Percentiles rank a stretch among this genome's conserved stretches.
phyloP scores from a whole-genome alignment of 2,113 vertebrate species.

The Coptodon bakossiorum region DNA sequence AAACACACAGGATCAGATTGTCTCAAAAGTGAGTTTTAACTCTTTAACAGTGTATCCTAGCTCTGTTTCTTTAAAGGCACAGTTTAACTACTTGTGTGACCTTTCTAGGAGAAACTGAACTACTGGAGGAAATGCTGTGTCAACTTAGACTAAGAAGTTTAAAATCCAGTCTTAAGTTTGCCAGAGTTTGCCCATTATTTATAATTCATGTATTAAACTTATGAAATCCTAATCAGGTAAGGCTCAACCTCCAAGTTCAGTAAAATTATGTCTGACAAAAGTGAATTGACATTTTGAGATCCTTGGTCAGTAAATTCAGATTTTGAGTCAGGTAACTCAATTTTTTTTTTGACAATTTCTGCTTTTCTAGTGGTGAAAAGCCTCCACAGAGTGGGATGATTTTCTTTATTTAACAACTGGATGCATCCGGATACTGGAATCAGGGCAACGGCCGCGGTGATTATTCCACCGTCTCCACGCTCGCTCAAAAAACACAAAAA shows the following conservation, averaged over 20 bases:
- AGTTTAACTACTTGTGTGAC: neutral
- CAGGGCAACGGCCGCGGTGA: accelerated
- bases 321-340: neutral
- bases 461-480: neutral
- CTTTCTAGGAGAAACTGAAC: neutral
- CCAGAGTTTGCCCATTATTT: neutral
- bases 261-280: accelerated
- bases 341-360: neutral
- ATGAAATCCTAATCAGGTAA: neutral
- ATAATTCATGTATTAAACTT: neutral
- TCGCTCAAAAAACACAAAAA: neutral
- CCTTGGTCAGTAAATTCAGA: neutral
- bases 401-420: neutral
- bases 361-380: neutral
- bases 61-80: neutral
- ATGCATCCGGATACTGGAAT: neutral
- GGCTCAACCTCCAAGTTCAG: neutral
- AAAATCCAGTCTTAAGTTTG: neutral
- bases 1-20: neutral
- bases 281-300: neutral
- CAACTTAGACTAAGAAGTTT: neutral
- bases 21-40: neutral
- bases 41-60: neutral
- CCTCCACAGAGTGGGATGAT: neutral
- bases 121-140: neutral